Evolutionary conservation across 2,888 invertebrate genomes (phyloP).

Genomic region (Morpho helenor): DNA sequence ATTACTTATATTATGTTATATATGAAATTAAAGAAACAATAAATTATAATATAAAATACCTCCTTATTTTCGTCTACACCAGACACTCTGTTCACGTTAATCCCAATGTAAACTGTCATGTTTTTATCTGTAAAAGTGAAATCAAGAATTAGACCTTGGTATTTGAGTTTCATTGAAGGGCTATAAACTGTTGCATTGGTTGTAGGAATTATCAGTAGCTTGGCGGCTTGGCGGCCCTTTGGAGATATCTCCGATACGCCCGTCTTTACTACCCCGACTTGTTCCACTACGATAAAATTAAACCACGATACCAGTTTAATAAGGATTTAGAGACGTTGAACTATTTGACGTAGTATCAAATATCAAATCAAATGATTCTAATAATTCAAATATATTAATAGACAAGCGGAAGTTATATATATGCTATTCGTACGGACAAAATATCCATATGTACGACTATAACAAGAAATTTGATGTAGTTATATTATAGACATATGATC

Average conservation of each 20-base stretch:
- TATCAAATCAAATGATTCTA: too few species aligned
- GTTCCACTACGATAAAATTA: conserved; percentile 21
- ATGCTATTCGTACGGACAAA: too few species aligned
- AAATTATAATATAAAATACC: conserved; percentile 49
- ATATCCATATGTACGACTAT: too few species aligned
- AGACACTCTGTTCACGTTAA: conserved; percentile 81
- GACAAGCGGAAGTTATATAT: too few species aligned
- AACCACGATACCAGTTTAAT: conserved; percentile 20
- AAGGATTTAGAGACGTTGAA: conserved; percentile 10
- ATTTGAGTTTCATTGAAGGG: conserved; percentile 29
- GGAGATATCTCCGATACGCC: conserved; percentile 35
- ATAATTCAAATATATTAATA: too few species aligned
- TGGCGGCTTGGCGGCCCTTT: conserved; percentile 25
- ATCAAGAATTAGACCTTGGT: conserved; percentile 20
- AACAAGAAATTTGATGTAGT: too few species aligned
- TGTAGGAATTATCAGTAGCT: conserved; percentile 26
- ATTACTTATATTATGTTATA: too few species aligned
- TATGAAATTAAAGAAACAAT: conserved; percentile 3
- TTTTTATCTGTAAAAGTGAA: conserved; percentile 70
- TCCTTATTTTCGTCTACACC: conserved; percentile 83
- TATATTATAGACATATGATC: too few species aligned
- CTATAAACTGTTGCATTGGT: conserved; percentile 34
- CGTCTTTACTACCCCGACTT: conserved; percentile 24
- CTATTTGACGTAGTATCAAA: background rate
- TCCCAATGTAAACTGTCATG: conserved; percentile 79